These are phyloP conservation scores for Ciconia stormi DNA, from an alignment of 2,113 vertebrate genomes.

Conservation along the genomic window DNA sequence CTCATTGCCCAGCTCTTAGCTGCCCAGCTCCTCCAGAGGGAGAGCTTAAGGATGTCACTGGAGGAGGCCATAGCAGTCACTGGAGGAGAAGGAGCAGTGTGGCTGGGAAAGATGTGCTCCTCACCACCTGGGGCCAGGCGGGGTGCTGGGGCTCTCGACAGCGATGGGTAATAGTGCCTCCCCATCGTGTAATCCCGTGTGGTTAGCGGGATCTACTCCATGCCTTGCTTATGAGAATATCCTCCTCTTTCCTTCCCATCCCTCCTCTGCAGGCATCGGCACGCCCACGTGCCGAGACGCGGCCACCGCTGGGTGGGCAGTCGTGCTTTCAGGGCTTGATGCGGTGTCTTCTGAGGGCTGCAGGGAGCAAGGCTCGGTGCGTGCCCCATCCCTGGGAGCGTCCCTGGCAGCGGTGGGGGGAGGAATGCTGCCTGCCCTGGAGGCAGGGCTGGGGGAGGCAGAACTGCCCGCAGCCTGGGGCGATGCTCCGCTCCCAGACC, in stretches of 20 bases:
- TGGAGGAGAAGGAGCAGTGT: not conserved
- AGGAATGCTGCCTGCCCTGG: not conserved
- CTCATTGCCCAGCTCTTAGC: not conserved
- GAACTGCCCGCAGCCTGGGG: not conserved
- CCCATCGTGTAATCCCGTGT: not conserved
- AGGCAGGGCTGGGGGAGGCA: not conserved
- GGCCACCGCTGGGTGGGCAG: not conserved
- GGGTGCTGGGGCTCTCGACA: not conserved
- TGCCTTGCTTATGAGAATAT: not conserved
- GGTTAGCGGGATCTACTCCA: not conserved
- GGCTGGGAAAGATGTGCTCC: not conserved
- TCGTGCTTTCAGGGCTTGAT: not conserved
- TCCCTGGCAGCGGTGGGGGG: not conserved
- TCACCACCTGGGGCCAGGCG: not conserved
- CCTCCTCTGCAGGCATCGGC: not conserved
- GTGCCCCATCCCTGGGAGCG: not conserved
- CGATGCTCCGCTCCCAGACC: not conserved
- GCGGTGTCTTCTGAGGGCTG: not conserved
- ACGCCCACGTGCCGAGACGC: accelerated
- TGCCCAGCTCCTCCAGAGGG: not conserved
- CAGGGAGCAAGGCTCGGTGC: not conserved
- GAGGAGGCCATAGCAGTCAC: not conserved
- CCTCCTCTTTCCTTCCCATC: not conserved
- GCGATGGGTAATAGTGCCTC: not conserved
- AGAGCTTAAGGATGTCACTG: not conserved